phyloP scores from a whole-genome alignment of 2,888 invertebrate genomes.

The Aleiodes alternator region DNA sequence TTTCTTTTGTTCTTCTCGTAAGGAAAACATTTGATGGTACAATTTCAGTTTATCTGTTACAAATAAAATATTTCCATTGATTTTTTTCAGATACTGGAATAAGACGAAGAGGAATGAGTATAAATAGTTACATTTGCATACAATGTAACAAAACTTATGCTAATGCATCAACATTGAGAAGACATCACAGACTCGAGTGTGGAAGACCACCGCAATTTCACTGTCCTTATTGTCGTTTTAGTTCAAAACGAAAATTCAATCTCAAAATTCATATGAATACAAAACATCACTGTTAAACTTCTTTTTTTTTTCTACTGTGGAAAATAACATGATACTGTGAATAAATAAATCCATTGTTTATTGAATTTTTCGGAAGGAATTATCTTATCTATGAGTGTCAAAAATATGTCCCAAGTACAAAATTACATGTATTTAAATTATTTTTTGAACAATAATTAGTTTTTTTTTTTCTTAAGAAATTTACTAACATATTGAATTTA shows the following conservation, averaged over 20 bases:
- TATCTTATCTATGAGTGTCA: background rate
- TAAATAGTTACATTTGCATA: conserved; percentile 69
- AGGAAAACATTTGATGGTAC: no score
- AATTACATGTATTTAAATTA: background rate
- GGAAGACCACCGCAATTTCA: conserved; percentile 72
- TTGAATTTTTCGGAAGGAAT: conserved; percentile 3
- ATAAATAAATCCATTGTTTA: conserved; percentile 20
- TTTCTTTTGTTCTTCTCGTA: no score
- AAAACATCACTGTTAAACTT: conserved; percentile 40
- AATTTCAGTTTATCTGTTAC: conserved; percentile 15
- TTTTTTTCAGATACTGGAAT: conserved; percentile 34
- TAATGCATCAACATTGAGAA: conserved; percentile 77
- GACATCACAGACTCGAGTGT: conserved; percentile 73
- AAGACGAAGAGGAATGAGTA: conserved; percentile 29
- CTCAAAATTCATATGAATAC: conserved; percentile 63
- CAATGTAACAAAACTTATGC: conserved; percentile 79
- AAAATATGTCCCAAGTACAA: background rate
- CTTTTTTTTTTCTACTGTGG: background rate
- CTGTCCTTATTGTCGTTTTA: conserved; percentile 71
- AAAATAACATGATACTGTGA: background rate
- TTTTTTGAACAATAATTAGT: background rate
- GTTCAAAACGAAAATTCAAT: conserved; percentile 72
- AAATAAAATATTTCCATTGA: conserved; percentile 17
- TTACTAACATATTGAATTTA: conserved; percentile 4
- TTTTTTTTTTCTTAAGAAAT: background rate